These are phyloP conservation scores for Anthonomus grandis DNA, from an alignment of 1,140 invertebrate species.

Conservation along the genomic window DNA sequence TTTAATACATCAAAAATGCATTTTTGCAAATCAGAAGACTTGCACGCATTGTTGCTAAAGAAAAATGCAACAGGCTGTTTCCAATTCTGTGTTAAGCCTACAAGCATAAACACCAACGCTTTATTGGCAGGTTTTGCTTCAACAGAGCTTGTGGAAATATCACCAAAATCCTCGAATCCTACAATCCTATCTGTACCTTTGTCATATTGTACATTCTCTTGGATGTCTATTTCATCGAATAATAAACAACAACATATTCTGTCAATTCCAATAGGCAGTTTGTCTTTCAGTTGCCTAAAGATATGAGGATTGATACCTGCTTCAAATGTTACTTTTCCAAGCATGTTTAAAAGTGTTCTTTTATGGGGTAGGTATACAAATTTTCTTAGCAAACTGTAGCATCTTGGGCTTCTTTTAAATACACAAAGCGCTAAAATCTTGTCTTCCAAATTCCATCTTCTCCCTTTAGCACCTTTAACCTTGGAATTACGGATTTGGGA, in stretches of 20 bases:
- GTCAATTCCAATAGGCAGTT: background rate
- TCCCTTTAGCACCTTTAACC: conserved; percentile 1
- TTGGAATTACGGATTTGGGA: conserved; percentile 5
- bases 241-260: background rate
- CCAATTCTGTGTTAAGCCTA: conserved; percentile 16
- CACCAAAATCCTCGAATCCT: conserved; percentile 12
- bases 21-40: background rate
- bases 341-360: background rate
- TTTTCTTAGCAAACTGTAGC: background rate
- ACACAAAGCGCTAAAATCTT: background rate
- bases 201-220: conserved; percentile 14
- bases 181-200: background rate
- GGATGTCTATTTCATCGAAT: conserved; percentile 4
- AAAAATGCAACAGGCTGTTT: conserved; percentile 18
- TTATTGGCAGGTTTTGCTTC: conserved; percentile 11
- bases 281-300: background rate
- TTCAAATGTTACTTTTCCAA: background rate
- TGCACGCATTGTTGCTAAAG: conserved; percentile 11
- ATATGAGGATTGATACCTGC: background rate
- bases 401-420: conserved; percentile 7
- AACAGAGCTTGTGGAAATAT: background rate
- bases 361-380: background rate
- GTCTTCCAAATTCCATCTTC: conserved; percentile 13
- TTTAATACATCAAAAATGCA: conserved; percentile 8
- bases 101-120: conserved; percentile 19